phyloP scores from a whole-genome alignment of 2,113 vertebrate genomes.

The Herpetotheres cachinnans region DNA sequence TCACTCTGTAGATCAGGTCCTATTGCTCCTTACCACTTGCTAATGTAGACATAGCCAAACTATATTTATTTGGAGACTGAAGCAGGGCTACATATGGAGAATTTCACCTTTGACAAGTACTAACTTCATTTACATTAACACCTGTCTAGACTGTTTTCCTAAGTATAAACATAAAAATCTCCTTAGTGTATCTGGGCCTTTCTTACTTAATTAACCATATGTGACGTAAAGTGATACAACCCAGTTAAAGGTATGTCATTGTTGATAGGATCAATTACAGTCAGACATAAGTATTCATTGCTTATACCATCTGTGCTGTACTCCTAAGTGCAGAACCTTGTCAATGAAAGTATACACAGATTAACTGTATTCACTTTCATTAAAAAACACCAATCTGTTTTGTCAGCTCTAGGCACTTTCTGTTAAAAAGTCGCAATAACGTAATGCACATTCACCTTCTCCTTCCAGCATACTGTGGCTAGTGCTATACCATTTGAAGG shows the following conservation, averaged over 20 bases:
- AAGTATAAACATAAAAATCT: slow-evolving; percentile 68
- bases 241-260: slow-evolving; percentile 69
- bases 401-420: background rate
- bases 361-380: slow-evolving; percentile 51
- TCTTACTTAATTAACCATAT: slow-evolving; percentile 70
- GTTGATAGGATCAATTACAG: slow-evolving; percentile 72
- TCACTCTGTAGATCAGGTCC: background rate
- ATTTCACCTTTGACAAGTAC: slow-evolving; percentile 69
- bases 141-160: slow-evolving; percentile 69
- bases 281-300: slow-evolving; percentile 64
- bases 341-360: slow-evolving; percentile 53
- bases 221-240: slow-evolving; percentile 65
- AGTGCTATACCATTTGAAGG: background rate
- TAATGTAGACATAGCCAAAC: slow-evolving; percentile 24
- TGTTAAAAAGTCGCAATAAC: background rate
- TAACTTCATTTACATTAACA: slow-evolving; percentile 72
- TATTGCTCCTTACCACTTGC: background rate
- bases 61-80: slow-evolving; percentile 64
- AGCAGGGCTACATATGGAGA: slow-evolving; percentile 60
- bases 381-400: slow-evolving; percentile 49
- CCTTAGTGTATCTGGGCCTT: slow-evolving; percentile 52
- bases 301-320: slow-evolving; percentile 62
- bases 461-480: background rate
- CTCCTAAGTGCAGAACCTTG: slow-evolving; percentile 57
- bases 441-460: background rate